Conservation (phyloP, 1,140 invertebrate genomes). For the Ceratosolen fusciceps region DNA sequence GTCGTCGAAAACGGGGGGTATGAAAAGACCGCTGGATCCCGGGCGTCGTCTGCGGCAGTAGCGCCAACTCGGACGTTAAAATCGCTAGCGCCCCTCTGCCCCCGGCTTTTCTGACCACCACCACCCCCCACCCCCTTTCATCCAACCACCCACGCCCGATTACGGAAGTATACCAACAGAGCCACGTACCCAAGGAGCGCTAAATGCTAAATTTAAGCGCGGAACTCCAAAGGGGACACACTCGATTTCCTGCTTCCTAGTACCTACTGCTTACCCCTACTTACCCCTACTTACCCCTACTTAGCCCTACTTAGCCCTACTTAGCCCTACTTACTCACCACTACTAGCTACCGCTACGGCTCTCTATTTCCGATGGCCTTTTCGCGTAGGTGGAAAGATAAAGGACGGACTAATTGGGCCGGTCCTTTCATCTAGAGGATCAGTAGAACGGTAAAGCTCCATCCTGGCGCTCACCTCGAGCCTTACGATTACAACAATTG, state of each 20-base stretch:
- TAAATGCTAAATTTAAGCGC: conserved; percentile 59
- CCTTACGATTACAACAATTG: too few species aligned
- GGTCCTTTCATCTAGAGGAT: too few species aligned
- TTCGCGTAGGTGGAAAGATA: not conserved
- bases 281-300: too few species aligned
- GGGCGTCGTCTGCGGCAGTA: conserved; percentile 16
- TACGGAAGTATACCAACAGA: conserved; percentile 58
- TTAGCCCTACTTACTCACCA: too few species aligned
- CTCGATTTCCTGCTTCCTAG: conserved; percentile 52
- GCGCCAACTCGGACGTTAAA: not conserved
- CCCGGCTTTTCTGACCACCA: too few species aligned
- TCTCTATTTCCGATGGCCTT: conserved; percentile 30
- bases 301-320: too few species aligned
- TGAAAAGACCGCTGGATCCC: conserved; percentile 10
- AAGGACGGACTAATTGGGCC: too few species aligned
- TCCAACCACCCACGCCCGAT: conserved; percentile 53
- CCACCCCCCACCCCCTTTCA: too few species aligned
- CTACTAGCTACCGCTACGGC: too few species aligned
- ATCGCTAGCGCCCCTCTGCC: not conserved
- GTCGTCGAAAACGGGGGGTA: conserved; percentile 5
- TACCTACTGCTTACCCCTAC: too few species aligned
- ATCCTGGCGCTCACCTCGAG: too few species aligned
- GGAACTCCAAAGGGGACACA: conserved; percentile 50
- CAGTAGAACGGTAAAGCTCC: too few species aligned
- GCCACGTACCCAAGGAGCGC: not conserved